Evolutionary conservation across 2,113 vertebrate genomes (phyloP), one percentile per base, ranked within the genome.

Genomic region (Larimichthys crocea): DNA sequence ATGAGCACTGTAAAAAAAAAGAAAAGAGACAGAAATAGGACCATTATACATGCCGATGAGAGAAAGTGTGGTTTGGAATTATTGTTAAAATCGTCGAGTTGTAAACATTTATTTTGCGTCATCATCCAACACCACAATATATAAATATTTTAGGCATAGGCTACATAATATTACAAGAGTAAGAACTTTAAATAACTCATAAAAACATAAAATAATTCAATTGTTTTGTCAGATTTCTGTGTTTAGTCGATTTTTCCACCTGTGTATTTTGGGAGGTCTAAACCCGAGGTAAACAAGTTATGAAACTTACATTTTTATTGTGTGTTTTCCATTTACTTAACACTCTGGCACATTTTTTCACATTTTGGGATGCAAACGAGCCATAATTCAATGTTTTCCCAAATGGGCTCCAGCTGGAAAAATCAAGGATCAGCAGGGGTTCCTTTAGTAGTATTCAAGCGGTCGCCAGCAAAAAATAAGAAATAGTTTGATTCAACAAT

Each of bases 1-100:
- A 91, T 91, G 76, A 84, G 84, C 84, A 87, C 87, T 88, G 90
- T 91, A 92, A 82, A 89, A 89, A 78, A 4, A 56, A 24, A 53
- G 65, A 49, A 46, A 48, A 50, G 50, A 55, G 35, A 75, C 16
- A 57, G 16, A 62, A 63, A 78, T 63, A 77, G 80, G 83, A 74
- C 80, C 15, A 84, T 87, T 84, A 83, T 79, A 68, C 48, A 66
- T 20, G 69, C 42, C 16, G 3, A 69, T 82, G 56, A 64, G 59
- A 14, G 16, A 9, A 70, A 71, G 59, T 59, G 31, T 53, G 67
- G n/a, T 60, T 84, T 46, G 8, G 40, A 44, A 50, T 79, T 24
- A 82, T 71, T 78, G 17, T 79, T 74, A 11, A 50, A 65, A 81
- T 49, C 8, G 5, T 10, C 75, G 49, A 65, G 52, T 60, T 59